Evolutionary conservation across 2,113 vertebrate genomes (phyloP), one percentile per base, ranked within the genome.

Genomic region (Amphiprion percula): DNA sequence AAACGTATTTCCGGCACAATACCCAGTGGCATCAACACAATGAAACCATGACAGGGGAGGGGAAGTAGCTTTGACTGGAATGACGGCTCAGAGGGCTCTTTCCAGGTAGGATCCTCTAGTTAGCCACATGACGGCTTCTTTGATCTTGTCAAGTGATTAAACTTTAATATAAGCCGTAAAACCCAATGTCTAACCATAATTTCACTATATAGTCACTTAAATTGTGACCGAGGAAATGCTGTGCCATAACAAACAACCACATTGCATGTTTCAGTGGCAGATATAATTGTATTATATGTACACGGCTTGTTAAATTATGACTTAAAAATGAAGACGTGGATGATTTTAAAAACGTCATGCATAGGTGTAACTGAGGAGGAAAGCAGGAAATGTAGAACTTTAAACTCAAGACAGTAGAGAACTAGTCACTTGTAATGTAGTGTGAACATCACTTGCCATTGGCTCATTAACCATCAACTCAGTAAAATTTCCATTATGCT

Each of bases 1-100:
- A 65, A 71, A 64, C 41, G 54, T 63, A 76, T 63, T 54, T 63
- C 52, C 59, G 50, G 44, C 63, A 69, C 49, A 71, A 83, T n/a
- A 53, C 26, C 49, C 68, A 19, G 8, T 66, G 53, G 61, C 77
- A 60, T 79, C 21, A 53, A 39, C 39, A 74, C 58, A 76, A 74
- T 50, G 62, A 46, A 62, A 68, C 70, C 47, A 44, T 76, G 80
- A 52, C 58, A 65, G 61, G 47, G 55, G 66, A 52, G 70, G 60
- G 14, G 60, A 19, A 37, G 67, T 2, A 12, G 76, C 65, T 63
- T 19, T 62, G 24, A 67, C 41, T 24, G 68, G 61, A 65, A 68
- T 63, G 16, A 19, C 15, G 21, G 53, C 59, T 63, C 74, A 3
- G 49, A 17, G 76, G 71, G 62, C 52, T 65, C 24, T 68, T 47